Percentiles rank a stretch among this genome's conserved stretches.
These are phyloP conservation scores for Coelopa pilipes DNA, from an alignment of 2,888 invertebrate genomes.

Conservation along the genomic window DNA sequence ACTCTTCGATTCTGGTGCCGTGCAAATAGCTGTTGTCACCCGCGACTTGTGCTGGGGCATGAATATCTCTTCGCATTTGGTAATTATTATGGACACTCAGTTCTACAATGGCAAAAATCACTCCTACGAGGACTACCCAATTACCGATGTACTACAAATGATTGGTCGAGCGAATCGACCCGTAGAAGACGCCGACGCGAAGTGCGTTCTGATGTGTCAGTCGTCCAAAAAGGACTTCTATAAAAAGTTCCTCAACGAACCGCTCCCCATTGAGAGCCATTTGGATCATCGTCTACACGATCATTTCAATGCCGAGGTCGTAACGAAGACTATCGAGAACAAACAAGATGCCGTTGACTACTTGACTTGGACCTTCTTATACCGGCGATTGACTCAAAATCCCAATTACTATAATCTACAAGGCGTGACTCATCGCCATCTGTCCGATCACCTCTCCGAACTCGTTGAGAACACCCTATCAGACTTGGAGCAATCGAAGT, in stretches of 20 bases:
- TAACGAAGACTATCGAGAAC: slow-evolving; percentile 99
- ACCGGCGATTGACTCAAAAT: slow-evolving; percentile 96
- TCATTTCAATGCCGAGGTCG: slow-evolving; percentile 99
- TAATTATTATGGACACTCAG: slow-evolving; percentile 97
- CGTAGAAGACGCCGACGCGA: slow-evolving; percentile 88
- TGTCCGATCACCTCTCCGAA: slow-evolving; percentile 98
- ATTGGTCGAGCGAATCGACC: slow-evolving; percentile 96
- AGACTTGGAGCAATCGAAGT: slow-evolving; percentile 95
- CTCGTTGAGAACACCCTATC: slow-evolving; percentile 94
- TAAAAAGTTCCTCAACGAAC: slow-evolving; percentile 97
- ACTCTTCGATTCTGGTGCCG: slow-evolving; percentile 91
- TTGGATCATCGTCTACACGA: slow-evolving; percentile 98
- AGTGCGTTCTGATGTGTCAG: slow-evolving; percentile 97
- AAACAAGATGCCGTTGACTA: slow-evolving; percentile 99
- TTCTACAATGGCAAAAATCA: slow-evolving; percentile 85
- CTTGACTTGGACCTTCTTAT: slow-evolving; percentile 98
- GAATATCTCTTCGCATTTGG: slow-evolving; percentile 90
- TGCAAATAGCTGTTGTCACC: slow-evolving; percentile 92
- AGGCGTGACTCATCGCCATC: slow-evolving; percentile 94
- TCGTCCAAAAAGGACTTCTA: slow-evolving; percentile 98
- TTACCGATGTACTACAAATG: slow-evolving; percentile 98
- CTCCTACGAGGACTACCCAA: slow-evolving; percentile 97
- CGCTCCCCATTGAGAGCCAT: slow-evolving; percentile 96
- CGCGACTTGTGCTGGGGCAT: slow-evolving; percentile 93
- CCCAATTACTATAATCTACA: slow-evolving; percentile 99